These are phyloP conservation scores for Asbolus verrucosus DNA, from an alignment of 1,140 invertebrate genomes.

Conservation along the genomic window DNA sequence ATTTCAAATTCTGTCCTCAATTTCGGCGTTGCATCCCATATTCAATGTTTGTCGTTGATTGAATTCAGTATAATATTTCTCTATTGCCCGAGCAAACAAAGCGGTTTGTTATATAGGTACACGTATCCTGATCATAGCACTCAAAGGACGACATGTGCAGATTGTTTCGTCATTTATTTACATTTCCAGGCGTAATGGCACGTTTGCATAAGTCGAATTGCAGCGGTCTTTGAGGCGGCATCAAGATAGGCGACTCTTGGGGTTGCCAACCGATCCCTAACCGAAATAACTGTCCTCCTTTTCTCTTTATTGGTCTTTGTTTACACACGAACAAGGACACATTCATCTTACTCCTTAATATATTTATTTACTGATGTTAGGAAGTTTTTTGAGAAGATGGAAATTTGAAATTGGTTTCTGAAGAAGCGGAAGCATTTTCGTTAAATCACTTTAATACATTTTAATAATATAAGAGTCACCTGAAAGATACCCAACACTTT, in stretches of 20 bases:
- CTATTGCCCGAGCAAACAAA: conserved; percentile 23
- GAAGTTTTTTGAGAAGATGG: too few relatives aligned
- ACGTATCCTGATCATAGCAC: conserved; percentile 35
- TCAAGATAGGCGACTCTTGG: conserved; percentile 13
- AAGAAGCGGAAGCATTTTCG: too few relatives aligned
- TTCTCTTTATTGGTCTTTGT: conserved; percentile 21
- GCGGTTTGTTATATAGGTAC: conserved; percentile 20
- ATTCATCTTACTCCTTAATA: not conserved
- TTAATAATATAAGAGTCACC: too few relatives aligned
- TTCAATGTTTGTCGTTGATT: conserved; percentile 15
- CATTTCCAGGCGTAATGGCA: conserved; percentile 30
- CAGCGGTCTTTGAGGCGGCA: conserved; percentile 18
- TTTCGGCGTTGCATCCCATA: conserved; percentile 6
- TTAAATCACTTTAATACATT: too few relatives aligned
- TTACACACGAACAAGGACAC: conserved; percentile 10
- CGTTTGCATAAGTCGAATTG: conserved; percentile 27
- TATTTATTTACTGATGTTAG: too few relatives aligned
- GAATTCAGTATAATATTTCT: conserved; percentile 26
- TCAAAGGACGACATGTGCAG: conserved; percentile 36
- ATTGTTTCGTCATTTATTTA: conserved; percentile 39
- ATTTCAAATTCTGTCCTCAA: conserved; percentile 6
- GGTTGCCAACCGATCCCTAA: conserved; percentile 11
- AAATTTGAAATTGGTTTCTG: too few relatives aligned
- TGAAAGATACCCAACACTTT: too few relatives aligned
- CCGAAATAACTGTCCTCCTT: conserved; percentile 12